Evolutionary conservation across 2,888 invertebrate species (phyloP).

Genomic region (Pardosa pseudoannulata): DNA sequence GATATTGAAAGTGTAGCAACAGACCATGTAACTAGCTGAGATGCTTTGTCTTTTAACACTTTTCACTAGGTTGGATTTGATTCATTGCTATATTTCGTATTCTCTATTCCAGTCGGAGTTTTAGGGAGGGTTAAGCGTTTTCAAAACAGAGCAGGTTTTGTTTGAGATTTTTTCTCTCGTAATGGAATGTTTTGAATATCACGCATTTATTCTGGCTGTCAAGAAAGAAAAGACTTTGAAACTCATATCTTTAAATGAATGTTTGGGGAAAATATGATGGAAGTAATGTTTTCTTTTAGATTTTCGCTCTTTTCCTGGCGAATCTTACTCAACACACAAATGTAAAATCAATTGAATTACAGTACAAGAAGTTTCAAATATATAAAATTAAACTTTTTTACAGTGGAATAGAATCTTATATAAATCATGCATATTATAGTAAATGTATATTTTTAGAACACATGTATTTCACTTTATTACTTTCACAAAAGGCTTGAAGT

Average conservation of each 20-base stretch:
- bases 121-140: not conserved
- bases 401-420: too few relatives aligned
- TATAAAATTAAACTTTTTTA: too few relatives aligned
- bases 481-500: too few relatives aligned
- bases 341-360: too few relatives aligned
- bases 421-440: too few relatives aligned
- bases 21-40: constrained; percentile 31
- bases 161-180: not conserved
- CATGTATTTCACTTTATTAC: too few relatives aligned
- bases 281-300: not conserved
- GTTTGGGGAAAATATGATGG: not conserved
- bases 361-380: too few relatives aligned
- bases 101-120: not conserved
- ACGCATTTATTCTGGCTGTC: not conserved
- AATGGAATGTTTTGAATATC: not conserved
- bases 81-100: constrained; percentile 19
- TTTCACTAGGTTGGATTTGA: constrained; percentile 23
- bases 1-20: constrained; percentile 33
- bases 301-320: too few relatives aligned
- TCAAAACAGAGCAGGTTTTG: not conserved
- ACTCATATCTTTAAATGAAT: not conserved
- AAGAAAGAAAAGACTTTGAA: not conserved
- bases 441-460: too few relatives aligned
- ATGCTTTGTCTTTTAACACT: constrained; percentile 22
- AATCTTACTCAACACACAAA: too few relatives aligned